A percentile compares a stretch with the other conserved stretches of the same genome.
Conservation (phyloP, 2,888 invertebrate species). For the Drosophila demipolita region DNA sequence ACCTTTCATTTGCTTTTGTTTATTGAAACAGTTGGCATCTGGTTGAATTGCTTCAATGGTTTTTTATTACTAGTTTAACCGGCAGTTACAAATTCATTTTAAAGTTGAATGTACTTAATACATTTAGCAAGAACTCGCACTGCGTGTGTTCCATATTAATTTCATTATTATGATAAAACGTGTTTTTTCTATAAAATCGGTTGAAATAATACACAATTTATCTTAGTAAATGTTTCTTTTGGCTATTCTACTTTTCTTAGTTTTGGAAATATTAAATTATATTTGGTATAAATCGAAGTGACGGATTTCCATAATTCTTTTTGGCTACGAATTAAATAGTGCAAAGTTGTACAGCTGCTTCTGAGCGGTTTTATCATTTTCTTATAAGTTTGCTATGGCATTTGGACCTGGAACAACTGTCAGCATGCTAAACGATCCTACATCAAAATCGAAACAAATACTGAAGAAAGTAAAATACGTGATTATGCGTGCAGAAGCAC, state of each 20-base stretch:
- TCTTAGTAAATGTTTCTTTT: neutral
- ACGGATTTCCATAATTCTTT: neutral
- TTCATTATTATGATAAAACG: neutral
- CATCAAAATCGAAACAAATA: slow-evolving; percentile 29
- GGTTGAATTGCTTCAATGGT: slow-evolving; percentile 37
- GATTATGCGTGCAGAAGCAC: neutral
- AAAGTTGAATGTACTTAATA: slow-evolving; percentile 4
- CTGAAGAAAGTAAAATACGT: slow-evolving; percentile 5
- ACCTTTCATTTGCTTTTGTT: slow-evolving; percentile 59
- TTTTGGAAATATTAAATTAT: neutral
- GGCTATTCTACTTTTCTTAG: neutral
- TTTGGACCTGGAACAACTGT: slow-evolving; percentile 50
- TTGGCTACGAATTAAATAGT: slow-evolving; percentile 13
- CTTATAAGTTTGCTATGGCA: slow-evolving; percentile 22
- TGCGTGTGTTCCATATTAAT: neutral
- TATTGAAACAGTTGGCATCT: slow-evolving; percentile 72
- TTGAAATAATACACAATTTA: neutral
- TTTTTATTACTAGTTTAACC: slow-evolving; percentile 35
- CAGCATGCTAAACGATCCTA: slow-evolving; percentile 41
- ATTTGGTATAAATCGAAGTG: neutral
- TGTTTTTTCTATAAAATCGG: neutral
- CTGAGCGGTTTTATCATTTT: slow-evolving; percentile 9
- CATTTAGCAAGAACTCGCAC: neutral
- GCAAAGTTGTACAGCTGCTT: slow-evolving; percentile 50
- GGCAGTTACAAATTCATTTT: slow-evolving; percentile 11